These are phyloP conservation scores for Cyphomyrmex costatus DNA, from an alignment of 1,140 invertebrate species.

Conservation along the genomic window DNA sequence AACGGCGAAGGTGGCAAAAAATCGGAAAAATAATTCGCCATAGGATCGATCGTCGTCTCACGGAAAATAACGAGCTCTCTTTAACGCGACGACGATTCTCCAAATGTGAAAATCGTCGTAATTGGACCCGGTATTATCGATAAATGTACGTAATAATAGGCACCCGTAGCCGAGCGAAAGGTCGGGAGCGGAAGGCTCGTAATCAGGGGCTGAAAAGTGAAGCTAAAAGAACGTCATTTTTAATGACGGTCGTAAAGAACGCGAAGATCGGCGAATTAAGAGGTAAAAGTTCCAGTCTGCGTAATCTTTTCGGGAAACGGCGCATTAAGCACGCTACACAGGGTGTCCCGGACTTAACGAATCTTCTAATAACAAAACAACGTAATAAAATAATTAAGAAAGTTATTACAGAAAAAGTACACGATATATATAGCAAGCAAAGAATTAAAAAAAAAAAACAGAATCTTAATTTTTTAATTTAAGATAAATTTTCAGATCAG, in stretches of 20 bases:
- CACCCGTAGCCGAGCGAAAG: slow-evolving; percentile 7
- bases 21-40: slow-evolving; percentile 6
- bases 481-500: too few species aligned
- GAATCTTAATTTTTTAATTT: too few species aligned
- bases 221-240: slow-evolving; percentile 35
- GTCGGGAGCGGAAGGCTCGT: slow-evolving; percentile 37
- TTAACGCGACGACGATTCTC: slow-evolving; percentile 37
- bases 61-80: slow-evolving; percentile 42
- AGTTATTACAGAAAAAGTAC: background rate
- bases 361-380: background rate
- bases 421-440: background rate
- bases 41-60: background rate
- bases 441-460: too few species aligned
- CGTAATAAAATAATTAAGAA: background rate
- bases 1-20: background rate
- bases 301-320: slow-evolving; percentile 29
- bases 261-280: slow-evolving; percentile 29
- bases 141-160: slow-evolving; percentile 54
- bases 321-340: background rate
- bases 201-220: slow-evolving; percentile 44
- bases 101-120: slow-evolving; percentile 60
- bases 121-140: slow-evolving; percentile 53
- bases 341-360: background rate
- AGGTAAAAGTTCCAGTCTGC: background rate
- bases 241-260: slow-evolving; percentile 45